phyloP scores from a whole-genome alignment of 2,113 vertebrate species.

The Phaetusa simplex region DNA sequence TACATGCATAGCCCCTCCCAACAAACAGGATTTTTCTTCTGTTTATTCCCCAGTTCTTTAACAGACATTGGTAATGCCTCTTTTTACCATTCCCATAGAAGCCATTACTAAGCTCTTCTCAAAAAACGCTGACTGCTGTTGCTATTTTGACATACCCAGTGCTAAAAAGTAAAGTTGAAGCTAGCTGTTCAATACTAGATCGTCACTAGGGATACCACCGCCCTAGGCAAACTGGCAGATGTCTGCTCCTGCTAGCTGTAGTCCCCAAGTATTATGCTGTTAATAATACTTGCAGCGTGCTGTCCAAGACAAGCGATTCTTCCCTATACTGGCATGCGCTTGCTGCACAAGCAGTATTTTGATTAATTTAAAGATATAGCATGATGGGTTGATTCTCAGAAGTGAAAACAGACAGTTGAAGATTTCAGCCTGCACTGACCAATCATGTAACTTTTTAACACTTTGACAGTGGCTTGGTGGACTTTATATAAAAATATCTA shows the following conservation, averaged over 20 bases:
- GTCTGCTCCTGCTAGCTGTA: neutral
- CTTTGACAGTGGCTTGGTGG: accelerated
- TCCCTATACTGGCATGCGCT: neutral
- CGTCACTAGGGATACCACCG: neutral
- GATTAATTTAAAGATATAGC: neutral
- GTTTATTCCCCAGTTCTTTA: neutral
- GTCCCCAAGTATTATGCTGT: neutral
- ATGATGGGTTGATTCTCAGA: neutral
- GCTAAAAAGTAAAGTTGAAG: neutral
- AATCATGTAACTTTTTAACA: neutral
- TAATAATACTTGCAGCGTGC: neutral
- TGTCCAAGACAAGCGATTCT: neutral
- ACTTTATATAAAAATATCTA: neutral
- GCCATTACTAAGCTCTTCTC: neutral
- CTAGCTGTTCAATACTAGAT: neutral
- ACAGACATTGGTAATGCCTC: neutral
- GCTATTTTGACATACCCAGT: neutral
- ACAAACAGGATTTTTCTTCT: neutral
- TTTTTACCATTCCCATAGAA: neutral
- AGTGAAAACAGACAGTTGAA: neutral
- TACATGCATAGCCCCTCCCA: neutral
- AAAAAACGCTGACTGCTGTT: neutral
- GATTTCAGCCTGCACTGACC: neutral
- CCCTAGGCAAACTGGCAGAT: neutral
- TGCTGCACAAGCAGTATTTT: neutral